These are phyloP conservation scores for Macrochelys suwanniensis DNA, from an alignment of 2,797 vertebrate genomes.

Conservation along the genomic window DNA sequence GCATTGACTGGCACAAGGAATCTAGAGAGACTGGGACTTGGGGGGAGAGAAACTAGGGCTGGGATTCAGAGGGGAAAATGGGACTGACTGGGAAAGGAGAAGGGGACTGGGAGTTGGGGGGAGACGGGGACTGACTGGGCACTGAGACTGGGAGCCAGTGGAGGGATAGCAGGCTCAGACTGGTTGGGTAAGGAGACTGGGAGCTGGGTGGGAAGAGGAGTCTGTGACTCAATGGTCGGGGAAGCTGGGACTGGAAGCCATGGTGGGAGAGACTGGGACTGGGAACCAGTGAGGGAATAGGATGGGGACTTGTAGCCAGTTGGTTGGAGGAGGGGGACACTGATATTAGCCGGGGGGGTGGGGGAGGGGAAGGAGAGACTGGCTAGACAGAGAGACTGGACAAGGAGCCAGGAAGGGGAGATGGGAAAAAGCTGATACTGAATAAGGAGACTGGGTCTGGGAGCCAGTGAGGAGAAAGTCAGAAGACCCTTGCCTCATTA, in stretches of 20 bases:
- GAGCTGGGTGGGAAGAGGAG: not conserved
- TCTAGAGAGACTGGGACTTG: not conserved
- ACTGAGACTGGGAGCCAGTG: not conserved
- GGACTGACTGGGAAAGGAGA: not conserved
- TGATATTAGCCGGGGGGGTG: not conserved
- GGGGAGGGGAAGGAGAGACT: too few relatives aligned
- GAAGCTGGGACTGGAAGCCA: not conserved
- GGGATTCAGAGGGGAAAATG: accelerated
- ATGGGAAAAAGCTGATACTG: not conserved
- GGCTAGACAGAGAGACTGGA: not conserved
- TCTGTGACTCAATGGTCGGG: not conserved
- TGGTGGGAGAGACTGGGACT: not conserved
- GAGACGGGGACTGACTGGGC: not conserved
- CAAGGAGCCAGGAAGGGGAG: not conserved
- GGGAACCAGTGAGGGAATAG: not conserved
- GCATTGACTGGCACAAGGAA: accelerated
- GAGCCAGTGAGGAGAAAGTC: not conserved
- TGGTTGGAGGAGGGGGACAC: not conserved
- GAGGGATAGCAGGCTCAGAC: not conserved
- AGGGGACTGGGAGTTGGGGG: not conserved
- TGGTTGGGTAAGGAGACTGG: not conserved
- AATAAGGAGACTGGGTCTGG: not conserved
- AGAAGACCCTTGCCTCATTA: not conserved
- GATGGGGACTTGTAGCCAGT: not conserved
- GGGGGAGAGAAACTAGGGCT: not conserved